phyloP scores from a whole-genome alignment of 2,888 invertebrate genomes.

The Sesamia inferens region DNA sequence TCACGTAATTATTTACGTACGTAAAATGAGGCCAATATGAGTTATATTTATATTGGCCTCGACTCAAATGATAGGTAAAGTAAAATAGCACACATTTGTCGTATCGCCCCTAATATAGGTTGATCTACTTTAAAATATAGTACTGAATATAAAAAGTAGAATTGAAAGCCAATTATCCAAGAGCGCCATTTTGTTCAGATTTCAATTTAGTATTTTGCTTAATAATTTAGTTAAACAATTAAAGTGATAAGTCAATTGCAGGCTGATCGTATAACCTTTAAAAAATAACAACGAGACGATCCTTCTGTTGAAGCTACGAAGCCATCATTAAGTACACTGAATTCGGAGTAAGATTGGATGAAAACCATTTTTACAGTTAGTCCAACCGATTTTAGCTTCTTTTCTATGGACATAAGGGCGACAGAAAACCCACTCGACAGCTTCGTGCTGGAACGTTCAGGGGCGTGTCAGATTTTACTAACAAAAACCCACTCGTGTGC shows the following conservation, averaged over 20 bases:
- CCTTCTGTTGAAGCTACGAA: too few species aligned
- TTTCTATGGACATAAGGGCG: too few species aligned
- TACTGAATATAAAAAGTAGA: not conserved
- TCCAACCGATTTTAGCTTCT: not conserved
- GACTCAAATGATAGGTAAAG: conserved; percentile 22
- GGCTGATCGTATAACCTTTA: not conserved
- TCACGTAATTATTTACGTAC: too few species aligned
- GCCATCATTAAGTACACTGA: too few species aligned
- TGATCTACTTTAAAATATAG: not conserved
- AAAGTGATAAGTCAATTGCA: not conserved
- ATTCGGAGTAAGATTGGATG: too few species aligned
- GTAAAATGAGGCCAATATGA: too few species aligned
- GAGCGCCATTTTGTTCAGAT: not conserved
- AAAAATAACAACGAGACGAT: too few species aligned
- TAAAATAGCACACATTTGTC: conserved; percentile 14
- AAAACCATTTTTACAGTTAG: too few species aligned
- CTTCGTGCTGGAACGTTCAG: too few species aligned
- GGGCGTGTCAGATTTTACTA: too few species aligned
- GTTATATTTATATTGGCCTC: conserved; percentile 16
- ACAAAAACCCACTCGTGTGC: too few species aligned
- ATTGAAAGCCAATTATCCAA: not conserved
- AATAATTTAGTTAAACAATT: not conserved
- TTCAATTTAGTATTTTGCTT: not conserved
- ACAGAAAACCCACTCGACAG: too few species aligned
- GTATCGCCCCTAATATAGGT: not conserved